Conservation (phyloP, 1,140 invertebrate species). For the Chironomus tepperi region DNA sequence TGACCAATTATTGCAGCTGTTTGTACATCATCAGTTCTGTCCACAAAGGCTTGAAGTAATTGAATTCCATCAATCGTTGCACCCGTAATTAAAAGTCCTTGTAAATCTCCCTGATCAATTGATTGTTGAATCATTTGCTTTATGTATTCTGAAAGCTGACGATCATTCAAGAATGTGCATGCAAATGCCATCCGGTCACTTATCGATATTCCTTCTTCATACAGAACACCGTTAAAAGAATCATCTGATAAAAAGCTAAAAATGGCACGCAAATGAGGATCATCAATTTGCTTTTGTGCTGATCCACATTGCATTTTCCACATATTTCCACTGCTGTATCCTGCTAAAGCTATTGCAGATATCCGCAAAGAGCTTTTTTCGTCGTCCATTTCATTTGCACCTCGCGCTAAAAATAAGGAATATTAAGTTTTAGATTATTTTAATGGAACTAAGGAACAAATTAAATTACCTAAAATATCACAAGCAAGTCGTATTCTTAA, state of each 20-base stretch:
- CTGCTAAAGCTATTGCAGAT: conserved; percentile 85
- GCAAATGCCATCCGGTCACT: conserved; percentile 91
- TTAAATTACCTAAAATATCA: conserved; percentile 56
- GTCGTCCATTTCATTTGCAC: conserved; percentile 40
- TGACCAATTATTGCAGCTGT: conserved; percentile 76
- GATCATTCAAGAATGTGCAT: conserved; percentile 77
- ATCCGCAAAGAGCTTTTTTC: conserved; percentile 46
- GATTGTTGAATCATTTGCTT: conserved; percentile 58
- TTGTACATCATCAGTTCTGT: conserved; percentile 86
- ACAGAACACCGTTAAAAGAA: conserved; percentile 50
- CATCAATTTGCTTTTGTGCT: conserved; percentile 60
- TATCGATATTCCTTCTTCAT: conserved; percentile 70
- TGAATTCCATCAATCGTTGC: conserved; percentile 61
- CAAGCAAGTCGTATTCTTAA: conserved; percentile 74
- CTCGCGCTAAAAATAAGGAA: conserved; percentile 46
- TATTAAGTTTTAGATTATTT: too few relatives aligned
- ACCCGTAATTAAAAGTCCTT: conserved; percentile 81
- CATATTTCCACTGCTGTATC: conserved; percentile 75
- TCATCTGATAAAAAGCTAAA: conserved; percentile 85
- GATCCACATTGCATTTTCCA: conserved; percentile 72
- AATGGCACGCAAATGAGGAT: conserved; percentile 85
- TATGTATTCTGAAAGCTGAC: conserved; percentile 69
- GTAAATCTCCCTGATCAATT: conserved; percentile 67
- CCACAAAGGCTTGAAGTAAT: conserved; percentile 80
- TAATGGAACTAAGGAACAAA: too few relatives aligned